phyloP scores from a whole-genome alignment of 2,888 invertebrate genomes.

The Lepidochrysops patricia region DNA sequence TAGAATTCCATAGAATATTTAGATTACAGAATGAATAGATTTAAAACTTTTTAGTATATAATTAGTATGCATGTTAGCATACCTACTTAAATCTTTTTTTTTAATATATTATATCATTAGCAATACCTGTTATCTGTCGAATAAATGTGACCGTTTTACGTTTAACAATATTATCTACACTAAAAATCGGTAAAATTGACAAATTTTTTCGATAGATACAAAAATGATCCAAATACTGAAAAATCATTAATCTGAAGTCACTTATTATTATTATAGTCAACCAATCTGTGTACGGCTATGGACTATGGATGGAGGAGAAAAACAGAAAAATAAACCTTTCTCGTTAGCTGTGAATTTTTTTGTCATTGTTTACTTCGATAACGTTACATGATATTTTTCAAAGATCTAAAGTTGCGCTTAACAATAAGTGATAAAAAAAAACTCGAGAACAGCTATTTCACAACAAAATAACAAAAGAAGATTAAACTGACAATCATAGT shows the following conservation, averaged over 20 bases:
- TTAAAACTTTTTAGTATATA: too few species aligned
- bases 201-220: too few species aligned
- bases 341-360: neutral
- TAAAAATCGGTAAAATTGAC: too few species aligned
- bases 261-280: neutral
- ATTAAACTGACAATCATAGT: neutral
- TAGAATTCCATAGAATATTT: neutral
- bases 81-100: too few species aligned
- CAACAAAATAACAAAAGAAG: constrained; percentile 1
- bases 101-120: too few species aligned
- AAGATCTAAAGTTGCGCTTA: neutral
- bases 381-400: neutral
- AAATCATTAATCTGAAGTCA: too few species aligned
- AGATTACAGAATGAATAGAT: neutral
- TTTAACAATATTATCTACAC: too few species aligned
- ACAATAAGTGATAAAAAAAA: neutral
- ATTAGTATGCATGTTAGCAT: too few species aligned
- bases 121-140: too few species aligned
- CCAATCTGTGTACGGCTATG: neutral
- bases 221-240: too few species aligned
- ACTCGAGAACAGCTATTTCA: neutral
- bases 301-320: too few species aligned
- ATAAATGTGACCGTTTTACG: too few species aligned
- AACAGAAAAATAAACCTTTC: neutral
- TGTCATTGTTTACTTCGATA: neutral